Evolutionary conservation across 1,140 invertebrate species (phyloP).

Genomic region (Caenorhabditis elegans): DNA sequence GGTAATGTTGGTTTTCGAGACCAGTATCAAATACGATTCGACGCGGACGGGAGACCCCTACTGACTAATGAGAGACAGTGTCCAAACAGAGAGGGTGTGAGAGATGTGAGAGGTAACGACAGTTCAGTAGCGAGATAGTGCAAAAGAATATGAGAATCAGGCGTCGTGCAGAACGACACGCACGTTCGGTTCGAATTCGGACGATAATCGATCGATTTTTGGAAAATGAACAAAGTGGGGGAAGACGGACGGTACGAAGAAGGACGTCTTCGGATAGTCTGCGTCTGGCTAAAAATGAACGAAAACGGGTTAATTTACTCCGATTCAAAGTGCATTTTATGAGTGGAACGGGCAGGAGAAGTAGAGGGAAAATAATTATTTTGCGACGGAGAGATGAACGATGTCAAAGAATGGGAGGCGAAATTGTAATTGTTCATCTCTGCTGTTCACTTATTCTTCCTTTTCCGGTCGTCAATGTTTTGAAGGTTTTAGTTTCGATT

Average conservation of each 20-base stretch:
- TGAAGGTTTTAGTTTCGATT: background rate
- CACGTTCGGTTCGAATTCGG: conserved; percentile 28
- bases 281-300: background rate
- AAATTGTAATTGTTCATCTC: conserved; percentile 1
- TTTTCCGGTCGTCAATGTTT: background rate
- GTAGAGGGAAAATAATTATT: conserved; percentile 26
- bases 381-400: conserved; percentile 22
- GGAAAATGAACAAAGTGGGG: background rate
- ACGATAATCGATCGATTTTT: conserved; percentile 8
- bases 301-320: conserved; percentile 25
- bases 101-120: background rate
- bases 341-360: background rate
- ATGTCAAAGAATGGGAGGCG: background rate
- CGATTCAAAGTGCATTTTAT: conserved; percentile 29
- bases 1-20: conserved; percentile 33
- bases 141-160: background rate
- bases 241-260: background rate
- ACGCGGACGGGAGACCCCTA: background rate
- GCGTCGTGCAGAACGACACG: conserved; percentile 1
- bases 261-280: conserved; percentile 7
- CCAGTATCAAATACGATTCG: conserved; percentile 33
- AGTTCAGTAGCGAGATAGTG: background rate
- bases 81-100: background rate
- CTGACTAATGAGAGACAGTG: conserved; percentile 22
- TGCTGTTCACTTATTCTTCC: background rate